A percentile compares a stretch with the other conserved stretches of the same genome.
Conservation (phyloP, 2,888 invertebrate genomes). For the Apotomis betuletana region DNA sequence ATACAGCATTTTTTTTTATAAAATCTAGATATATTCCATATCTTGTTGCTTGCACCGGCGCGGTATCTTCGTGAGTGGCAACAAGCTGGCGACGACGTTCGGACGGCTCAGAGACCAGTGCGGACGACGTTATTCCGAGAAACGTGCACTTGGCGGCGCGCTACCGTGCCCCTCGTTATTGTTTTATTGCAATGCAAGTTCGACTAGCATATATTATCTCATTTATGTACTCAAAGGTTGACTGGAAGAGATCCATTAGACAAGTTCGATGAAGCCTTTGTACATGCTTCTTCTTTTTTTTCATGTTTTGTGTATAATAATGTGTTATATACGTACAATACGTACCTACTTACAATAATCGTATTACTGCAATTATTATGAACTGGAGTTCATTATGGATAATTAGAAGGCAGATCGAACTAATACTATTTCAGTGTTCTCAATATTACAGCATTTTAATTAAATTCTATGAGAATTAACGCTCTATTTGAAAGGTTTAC, state of each 20-base stretch:
- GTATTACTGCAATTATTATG: too few relatives aligned
- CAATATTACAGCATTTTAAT: conserved; percentile 8
- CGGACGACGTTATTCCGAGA: not conserved
- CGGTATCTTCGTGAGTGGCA: conserved; percentile 43
- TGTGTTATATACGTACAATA: too few relatives aligned
- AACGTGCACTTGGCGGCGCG: conserved; percentile 7
- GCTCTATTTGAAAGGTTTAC: conserved; percentile 17
- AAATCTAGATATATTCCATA: not conserved
- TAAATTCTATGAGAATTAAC: not conserved
- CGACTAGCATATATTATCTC: not conserved
- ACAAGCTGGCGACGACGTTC: conserved; percentile 55
- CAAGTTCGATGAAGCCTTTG: too few relatives aligned
- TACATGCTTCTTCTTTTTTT: too few relatives aligned
- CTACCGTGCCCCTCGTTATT: conserved; percentile 33
- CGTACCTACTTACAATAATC: too few relatives aligned
- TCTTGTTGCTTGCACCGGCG: conserved; percentile 18
- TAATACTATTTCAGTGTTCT: not conserved
- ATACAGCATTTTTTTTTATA: too few relatives aligned
- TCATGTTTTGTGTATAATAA: too few relatives aligned
- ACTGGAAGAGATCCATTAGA: too few relatives aligned
- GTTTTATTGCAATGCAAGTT: not conserved
- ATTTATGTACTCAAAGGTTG: not conserved
- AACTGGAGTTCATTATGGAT: too few relatives aligned
- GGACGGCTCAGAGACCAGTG: conserved; percentile 8
- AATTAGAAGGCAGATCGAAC: too few relatives aligned